Base-by-base conservation (phyloP, 2,797 vertebrate species). In the Antrozous pallidus region DNA sequence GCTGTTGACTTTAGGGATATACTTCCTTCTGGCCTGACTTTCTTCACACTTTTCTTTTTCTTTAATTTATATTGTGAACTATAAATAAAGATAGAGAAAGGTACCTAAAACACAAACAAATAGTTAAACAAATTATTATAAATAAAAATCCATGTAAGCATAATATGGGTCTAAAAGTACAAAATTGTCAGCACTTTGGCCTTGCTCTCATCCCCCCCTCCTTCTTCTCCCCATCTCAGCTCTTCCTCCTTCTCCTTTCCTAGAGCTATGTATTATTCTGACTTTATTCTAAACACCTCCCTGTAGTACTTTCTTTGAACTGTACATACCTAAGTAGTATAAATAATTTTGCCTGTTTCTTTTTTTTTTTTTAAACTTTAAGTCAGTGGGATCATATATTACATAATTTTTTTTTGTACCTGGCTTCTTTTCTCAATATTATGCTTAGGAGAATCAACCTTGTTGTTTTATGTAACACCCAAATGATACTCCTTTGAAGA, bases 1-100 rank as follows among this genome's bases (percentile, higher is more conserved):
- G 47, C 51, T 81, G 18, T 61, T 51, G n/a, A 33, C 67, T 33
- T 40, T 1, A 36, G 70, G n/a, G n/a, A 45, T 22, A 18, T 40
- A 36, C 10, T 54, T 77, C 51, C n/a, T 16, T 16, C 40, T 82
- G 70, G 9, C 69, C 93, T 81, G 74, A 5, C 85, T 84, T 84
- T 49, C 49, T 90, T 74, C 45, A 4, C 56, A 69, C 28, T 92
- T 74, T 22, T 10, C 12, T 8, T 58, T 56, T 70, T 56, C 38
- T 73, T 82, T 88, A 36, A 17, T 79, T 86, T 88, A 78, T 92
- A 38, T 61, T 93, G 36, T 74, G 63, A 93, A 49, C n/a, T 92
- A 22, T 47, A 86, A 33, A 40, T 18, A 38, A 31, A 58, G 16
- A 49, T 28, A 20, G 28, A 86, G 78, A 81, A 94, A 38, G 24